Conservation (phyloP, 2,888 invertebrate genomes). For the Diogma glabrata region DNA sequence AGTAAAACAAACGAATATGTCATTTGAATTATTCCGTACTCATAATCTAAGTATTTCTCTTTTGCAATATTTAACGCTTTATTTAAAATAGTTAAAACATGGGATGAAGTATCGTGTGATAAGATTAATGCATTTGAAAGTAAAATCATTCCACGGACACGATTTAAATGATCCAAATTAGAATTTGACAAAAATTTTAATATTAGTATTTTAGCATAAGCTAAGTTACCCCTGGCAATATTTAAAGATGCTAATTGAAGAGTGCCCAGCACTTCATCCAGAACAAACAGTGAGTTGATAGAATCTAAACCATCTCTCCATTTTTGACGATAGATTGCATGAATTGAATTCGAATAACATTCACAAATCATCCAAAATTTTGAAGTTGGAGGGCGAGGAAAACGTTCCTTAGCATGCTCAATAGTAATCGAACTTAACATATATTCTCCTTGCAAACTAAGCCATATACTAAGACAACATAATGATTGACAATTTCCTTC, state of each 20-base stretch:
- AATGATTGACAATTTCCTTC: conserved; percentile 59
- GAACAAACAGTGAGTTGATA: conserved; percentile 53
- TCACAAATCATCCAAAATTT: conserved; percentile 58
- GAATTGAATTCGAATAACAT: conserved; percentile 42
- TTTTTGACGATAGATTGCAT: conserved; percentile 39
- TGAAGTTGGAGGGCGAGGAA: conserved; percentile 49
- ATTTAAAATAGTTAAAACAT: conserved; percentile 47
- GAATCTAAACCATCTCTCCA: conserved; percentile 59
- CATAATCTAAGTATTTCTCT: conserved; percentile 64
- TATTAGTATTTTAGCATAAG: conserved; percentile 30
- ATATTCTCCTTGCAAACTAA: conserved; percentile 40
- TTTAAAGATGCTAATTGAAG: conserved; percentile 37
- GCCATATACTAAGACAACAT: conserved; percentile 48
- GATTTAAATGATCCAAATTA: conserved; percentile 36
- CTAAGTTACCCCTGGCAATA: conserved; percentile 34
- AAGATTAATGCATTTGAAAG: conserved; percentile 51
- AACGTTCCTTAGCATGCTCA: conserved; percentile 48
- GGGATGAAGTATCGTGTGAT: conserved; percentile 38
- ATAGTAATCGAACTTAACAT: conserved; percentile 46
- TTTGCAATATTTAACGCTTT: conserved; percentile 63
- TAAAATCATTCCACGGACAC: conserved; percentile 56
- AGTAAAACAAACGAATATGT: conserved; percentile 69
- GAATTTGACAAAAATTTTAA: conserved; percentile 25
- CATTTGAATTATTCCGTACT: conserved; percentile 61
- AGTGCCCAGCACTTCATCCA: conserved; percentile 55